phyloP scores from a whole-genome alignment of 2,113 vertebrate species.

The Esox niger region DNA sequence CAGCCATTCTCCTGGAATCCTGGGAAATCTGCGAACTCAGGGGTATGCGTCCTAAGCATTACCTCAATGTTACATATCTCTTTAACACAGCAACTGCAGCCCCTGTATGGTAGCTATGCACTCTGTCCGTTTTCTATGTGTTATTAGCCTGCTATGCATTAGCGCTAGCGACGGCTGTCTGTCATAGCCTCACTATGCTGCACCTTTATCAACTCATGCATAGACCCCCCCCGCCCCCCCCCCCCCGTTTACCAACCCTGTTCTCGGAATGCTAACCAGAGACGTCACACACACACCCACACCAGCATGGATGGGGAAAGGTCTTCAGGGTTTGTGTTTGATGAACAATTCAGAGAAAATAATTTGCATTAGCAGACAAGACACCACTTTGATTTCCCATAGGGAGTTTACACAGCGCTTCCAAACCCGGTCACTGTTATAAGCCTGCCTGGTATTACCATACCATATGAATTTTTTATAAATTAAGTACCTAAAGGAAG shows the following conservation, averaged over 20 bases:
- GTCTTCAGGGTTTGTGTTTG: slow-evolving; percentile 45
- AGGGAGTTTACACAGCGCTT: slow-evolving; percentile 40
- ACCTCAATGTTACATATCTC: neutral
- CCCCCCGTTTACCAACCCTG: slow-evolving; percentile 47
- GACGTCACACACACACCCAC: slow-evolving; percentile 37
- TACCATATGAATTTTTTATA: slow-evolving; percentile 64
- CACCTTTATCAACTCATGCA: slow-evolving; percentile 43
- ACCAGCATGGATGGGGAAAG: slow-evolving; percentile 2
- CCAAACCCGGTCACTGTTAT: slow-evolving; percentile 38
- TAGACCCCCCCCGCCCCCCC: too few species aligned
- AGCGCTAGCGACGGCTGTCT: too few species aligned
- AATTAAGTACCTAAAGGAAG: slow-evolving; percentile 58
- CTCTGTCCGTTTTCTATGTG: too few species aligned
- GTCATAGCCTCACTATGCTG: too few species aligned
- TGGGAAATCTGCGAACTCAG: neutral
- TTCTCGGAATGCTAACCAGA: slow-evolving; percentile 31
- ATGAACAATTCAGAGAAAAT: slow-evolving; percentile 61
- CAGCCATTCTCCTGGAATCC: slow-evolving; percentile 42
- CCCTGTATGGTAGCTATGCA: too few species aligned
- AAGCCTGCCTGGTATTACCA: slow-evolving; percentile 53
- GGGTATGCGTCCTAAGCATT: neutral
- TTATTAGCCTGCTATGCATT: neutral
- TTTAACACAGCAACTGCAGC: neutral
- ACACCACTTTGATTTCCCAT: slow-evolving; percentile 48
- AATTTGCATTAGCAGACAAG: slow-evolving; percentile 66